Conservation (phyloP, 1,140 invertebrate genomes). For the Apis laboriosa region DNA sequence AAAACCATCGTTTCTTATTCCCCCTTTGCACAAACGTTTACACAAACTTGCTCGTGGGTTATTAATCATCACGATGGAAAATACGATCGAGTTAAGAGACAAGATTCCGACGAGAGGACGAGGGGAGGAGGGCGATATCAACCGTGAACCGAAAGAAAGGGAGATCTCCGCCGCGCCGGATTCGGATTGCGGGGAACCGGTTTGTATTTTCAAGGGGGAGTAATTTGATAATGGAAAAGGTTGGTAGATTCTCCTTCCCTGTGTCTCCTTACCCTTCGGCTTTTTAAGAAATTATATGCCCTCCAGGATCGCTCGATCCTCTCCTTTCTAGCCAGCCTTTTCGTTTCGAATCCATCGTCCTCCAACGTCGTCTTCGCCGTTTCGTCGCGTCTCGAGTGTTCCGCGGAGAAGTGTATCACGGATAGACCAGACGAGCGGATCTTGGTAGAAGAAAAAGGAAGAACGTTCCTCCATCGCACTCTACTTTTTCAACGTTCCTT, state of each 20-base stretch:
- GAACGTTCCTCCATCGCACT: no score
- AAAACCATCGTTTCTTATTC: not conserved
- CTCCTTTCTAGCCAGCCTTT: not conserved
- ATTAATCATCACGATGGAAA: not conserved
- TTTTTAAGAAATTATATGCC: slow-evolving; percentile 68
- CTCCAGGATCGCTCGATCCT: slow-evolving; percentile 38
- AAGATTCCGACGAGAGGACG: no score
- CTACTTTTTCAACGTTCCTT: not conserved
- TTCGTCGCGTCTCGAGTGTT: not conserved
- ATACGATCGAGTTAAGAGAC: not conserved
- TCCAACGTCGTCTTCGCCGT: not conserved
- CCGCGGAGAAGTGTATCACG: not conserved
- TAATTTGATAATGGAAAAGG: slow-evolving; percentile 74
- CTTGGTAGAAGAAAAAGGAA: not conserved
- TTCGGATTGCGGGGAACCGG: slow-evolving; percentile 5
- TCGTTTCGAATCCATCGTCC: slow-evolving; percentile 10
- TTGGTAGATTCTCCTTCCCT: slow-evolving; percentile 43
- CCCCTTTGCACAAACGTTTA: not conserved
- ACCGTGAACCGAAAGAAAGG: no score
- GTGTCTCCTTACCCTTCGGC: slow-evolving; percentile 48
- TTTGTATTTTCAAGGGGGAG: slow-evolving; percentile 56
- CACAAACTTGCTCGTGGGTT: not conserved
- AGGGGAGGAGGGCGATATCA: not conserved
- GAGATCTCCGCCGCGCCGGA: not conserved
- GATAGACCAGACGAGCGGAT: no score